Base-by-base conservation (phyloP, 2,113 vertebrate genomes). In the Athene noctua region DNA sequence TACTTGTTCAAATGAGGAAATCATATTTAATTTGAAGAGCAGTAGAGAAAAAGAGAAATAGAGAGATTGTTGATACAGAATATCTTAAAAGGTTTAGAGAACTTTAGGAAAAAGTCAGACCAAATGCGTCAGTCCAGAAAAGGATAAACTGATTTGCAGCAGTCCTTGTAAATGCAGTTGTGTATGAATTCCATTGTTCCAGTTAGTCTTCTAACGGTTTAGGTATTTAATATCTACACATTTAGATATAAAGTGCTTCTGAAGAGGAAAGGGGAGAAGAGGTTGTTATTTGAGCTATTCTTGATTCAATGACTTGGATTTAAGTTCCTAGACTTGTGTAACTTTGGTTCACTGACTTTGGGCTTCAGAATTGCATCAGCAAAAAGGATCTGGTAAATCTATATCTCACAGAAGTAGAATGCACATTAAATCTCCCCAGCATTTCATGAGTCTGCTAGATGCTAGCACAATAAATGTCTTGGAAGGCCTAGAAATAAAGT, bases 331-430 rank as follows among this genome's bases (percentile, higher is more conserved):
- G 52, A 47, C 44, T 75, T 52, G 5, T 17, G n/a, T 79, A 67
- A 78, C n/a, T 95, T 92, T 78, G 40, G 36, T 6, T 84, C 25
- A 59, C n/a, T 55, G 55, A 55, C 57, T 80, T 32, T 47, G 79
- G 58, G 19, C n/a, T 81, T 80, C n/a, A 66, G 51, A 54, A 34
- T 78, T 66, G 22, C 32, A 51, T 80, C 59, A 80, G 47, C 47
- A 84, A 72, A 83, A 96, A 61, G 19, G 19, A 86, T 20, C 29
- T 81, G 72, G 51, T 70, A 70, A 86, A 90, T 92, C 58, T 73
- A 25, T 96, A 86, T 34, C 67, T 88, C 59, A 51, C 32, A 71
- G 55, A 72, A 80, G 59, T 17, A 42, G 63, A 91, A 49, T 36
- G n/a, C 18, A 30, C 51, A 25, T 84, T 68, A 66, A 82, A 74